Conservation (phyloP, 2,797 vertebrate genomes). For the Rhadinocentrus ornatus region DNA sequence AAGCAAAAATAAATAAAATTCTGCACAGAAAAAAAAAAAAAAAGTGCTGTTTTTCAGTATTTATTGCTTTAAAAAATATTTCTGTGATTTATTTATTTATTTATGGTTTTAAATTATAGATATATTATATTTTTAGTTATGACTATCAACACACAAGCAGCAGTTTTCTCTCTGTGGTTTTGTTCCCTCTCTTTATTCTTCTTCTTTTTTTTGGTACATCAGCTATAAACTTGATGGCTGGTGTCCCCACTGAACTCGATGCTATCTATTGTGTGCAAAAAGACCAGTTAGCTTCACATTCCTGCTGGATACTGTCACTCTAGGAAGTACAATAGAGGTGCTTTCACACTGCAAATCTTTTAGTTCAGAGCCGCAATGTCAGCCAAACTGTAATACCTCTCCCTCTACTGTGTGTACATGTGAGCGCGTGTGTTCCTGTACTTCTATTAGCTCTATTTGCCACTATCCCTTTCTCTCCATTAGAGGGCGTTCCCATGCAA, state of each 20-base stretch:
- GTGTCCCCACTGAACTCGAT: constrained; percentile 67
- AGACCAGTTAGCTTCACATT: constrained; percentile 75
- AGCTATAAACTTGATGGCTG: constrained; percentile 50
- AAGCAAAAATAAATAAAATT: constrained; percentile 6
- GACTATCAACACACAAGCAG: constrained; percentile 32
- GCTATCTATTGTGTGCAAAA: constrained; percentile 68
- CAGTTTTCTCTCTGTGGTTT: neutral
- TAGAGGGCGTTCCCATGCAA: constrained; percentile 65
- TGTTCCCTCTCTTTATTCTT: neutral
- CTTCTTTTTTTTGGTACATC: constrained; percentile 37
- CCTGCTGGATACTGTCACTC: constrained; percentile 76
- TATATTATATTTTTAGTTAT: constrained; percentile 24
- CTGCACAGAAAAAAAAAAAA: constrained; percentile 4
- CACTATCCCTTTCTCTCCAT: constrained; percentile 32
- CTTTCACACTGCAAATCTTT: constrained; percentile 78
- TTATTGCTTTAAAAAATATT: neutral
- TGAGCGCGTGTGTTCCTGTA: constrained; percentile 25
- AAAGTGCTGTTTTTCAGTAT: neutral
- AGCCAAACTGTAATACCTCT: constrained; percentile 76
- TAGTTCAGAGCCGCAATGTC: constrained; percentile 72
- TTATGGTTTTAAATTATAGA: neutral
- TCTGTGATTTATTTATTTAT: neutral
- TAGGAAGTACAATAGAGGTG: constrained; percentile 71
- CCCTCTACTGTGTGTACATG: constrained; percentile 29
- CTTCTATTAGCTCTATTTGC: constrained; percentile 17